Evolutionary conservation across 2,888 invertebrate genomes (phyloP).

Genomic region (Pollenia angustigena): DNA sequence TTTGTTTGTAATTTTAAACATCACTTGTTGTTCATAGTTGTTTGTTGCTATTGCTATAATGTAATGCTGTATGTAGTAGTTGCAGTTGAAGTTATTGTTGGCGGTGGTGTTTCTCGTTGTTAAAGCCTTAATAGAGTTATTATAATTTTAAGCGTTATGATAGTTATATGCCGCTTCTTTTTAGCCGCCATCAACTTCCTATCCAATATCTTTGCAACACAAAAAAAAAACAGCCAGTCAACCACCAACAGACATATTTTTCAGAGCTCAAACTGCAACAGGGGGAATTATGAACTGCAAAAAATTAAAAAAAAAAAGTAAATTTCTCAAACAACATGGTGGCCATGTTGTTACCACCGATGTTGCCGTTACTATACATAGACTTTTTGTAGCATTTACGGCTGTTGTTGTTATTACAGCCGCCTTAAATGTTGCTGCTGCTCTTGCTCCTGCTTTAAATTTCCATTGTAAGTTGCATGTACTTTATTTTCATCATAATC

Average conservation of each 20-base stretch:
- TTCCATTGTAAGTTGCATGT: constrained; percentile 14
- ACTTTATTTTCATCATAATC: constrained; percentile 32
- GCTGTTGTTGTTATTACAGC: constrained; percentile 24
- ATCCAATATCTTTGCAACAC: constrained; percentile 51
- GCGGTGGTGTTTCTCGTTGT: constrained; percentile 60
- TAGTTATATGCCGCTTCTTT: constrained; percentile 73
- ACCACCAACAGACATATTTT: constrained; percentile 62
- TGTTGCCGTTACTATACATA: constrained; percentile 46
- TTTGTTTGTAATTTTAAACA: constrained; percentile 70
- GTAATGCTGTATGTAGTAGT: too few relatives aligned
- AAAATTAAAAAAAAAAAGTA: constrained; percentile 39
- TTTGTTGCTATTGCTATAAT: background rate
- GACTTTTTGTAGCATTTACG: constrained; percentile 9
- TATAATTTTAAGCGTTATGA: constrained; percentile 83
- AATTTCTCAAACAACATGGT: constrained; percentile 72
- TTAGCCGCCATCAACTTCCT: constrained; percentile 60
- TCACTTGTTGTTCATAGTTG: constrained; percentile 59
- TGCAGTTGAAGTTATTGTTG: constrained; percentile 27
- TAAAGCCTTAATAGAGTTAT: constrained; percentile 81
- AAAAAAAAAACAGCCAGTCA: constrained; percentile 31
- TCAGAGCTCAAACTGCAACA: constrained; percentile 6
- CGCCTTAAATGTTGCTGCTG: constrained; percentile 37
- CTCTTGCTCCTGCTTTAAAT: constrained; percentile 18
- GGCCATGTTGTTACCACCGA: constrained; percentile 71
- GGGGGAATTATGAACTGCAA: constrained; percentile 51